Conservation (phyloP, 2,113 vertebrate genomes). For the Phainopepla nitens region DNA sequence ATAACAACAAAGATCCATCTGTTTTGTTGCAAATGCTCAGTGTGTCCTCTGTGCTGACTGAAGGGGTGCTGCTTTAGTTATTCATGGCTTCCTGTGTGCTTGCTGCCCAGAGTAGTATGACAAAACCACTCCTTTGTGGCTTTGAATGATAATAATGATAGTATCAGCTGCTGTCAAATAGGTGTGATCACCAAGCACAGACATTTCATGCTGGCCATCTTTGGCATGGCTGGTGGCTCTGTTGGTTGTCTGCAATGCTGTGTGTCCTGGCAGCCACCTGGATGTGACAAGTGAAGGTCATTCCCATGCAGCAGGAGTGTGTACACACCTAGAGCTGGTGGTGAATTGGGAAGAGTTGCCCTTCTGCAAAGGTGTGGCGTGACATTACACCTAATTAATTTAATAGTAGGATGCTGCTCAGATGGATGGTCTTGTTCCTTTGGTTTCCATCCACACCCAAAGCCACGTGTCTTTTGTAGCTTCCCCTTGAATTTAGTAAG, state of each 20-base stretch:
- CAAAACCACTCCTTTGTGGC: neutral
- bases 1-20: neutral
- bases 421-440: constrained; percentile 17
- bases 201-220: neutral
- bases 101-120: neutral
- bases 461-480: neutral
- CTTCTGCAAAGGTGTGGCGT: neutral
- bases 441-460: constrained; percentile 21
- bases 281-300: neutral
- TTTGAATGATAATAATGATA: neutral
- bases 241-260: neutral
- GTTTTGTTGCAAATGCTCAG: neutral
- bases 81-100: neutral
- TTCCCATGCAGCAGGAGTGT: neutral
- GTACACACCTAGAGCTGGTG: neutral
- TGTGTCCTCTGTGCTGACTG: neutral
- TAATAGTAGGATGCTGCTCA: constrained; percentile 48
- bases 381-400: neutral
- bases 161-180: neutral
- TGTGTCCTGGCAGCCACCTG: neutral
- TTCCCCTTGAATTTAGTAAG: neutral
- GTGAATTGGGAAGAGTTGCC: neutral
- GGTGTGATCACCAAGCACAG: neutral
- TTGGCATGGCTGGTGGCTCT: neutral
- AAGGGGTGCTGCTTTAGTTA: neutral